Evolutionary conservation across 30 jellyfish, hydroid and myxozoan genomes (phyloP), one percentile per base, ranked within the genome.

Genomic region (Morbakka virulenta): DNA sequence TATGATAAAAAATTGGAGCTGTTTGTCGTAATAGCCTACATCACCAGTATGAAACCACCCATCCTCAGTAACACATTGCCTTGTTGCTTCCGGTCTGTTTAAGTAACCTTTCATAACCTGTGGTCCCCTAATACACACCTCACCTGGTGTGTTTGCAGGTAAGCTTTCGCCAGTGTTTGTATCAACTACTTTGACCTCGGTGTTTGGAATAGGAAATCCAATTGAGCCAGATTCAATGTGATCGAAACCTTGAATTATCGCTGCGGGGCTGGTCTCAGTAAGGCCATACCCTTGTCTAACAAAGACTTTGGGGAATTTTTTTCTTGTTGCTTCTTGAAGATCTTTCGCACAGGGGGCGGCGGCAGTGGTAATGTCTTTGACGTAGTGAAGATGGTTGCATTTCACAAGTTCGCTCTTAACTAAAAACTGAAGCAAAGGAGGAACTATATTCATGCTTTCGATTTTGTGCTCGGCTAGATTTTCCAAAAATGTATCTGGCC

Each of bases 11-110:
- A 91, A 49, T 50, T 78, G 35, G 25, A 66, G 63, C 0, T 79
- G 87, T 28, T 84, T 94, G 50, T 91, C 98, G 52, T 62, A 79
- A 68, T 91, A 91, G 1, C 98, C 98, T 17, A 84, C 21, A 71
- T 91, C 98, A 9, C 98, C 98, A 32, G 98, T 67, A 30, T 70
- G 79, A 20, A 83, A 77, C 98, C 98, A 91, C 14, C 98, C 96
- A 64, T 91, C 98, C 52, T 91, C 63, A 1, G 87, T 4, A 11
- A 91, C 1, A 49, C 95, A 77, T 21, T 36, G 78, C 12, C 70
- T 48, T 11, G 98, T 91, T 3, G 94, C 96, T 28, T 91, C 72
- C 30, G 30, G 85, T 66, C 84, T 84, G 32, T 77, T 75, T 50
- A 79, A 53, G 47, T 91, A 91, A 28, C 98, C 98, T 91, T 84